Evolutionary conservation across 1,140 invertebrate species (phyloP), one percentile per base, ranked within the genome.

Genomic region (Drosophila fuyamai): DNA sequence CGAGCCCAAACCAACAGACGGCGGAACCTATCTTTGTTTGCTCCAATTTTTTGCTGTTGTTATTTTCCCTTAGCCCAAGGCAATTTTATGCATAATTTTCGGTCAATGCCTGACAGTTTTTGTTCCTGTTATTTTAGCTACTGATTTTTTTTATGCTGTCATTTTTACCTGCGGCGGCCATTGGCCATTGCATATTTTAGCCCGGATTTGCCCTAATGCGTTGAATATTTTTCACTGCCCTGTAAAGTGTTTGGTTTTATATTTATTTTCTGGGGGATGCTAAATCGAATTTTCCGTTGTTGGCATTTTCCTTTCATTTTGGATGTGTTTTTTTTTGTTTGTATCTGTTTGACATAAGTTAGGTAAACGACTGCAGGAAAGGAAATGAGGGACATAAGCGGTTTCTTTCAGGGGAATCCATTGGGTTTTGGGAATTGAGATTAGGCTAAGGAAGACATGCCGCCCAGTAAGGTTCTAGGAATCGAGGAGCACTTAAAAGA

Each of bases 131-230:
- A 41, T 54, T 65, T 66, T 50, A 38, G 27, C 43, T 36, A 36
- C 58, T 56, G 29, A 67, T 67, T 32, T 57, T 54, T 58, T 73
- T 12, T 27, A 13, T 16, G 36, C 77, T 72, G 53, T 56, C 72
- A 51, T 75, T 79, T 62, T 66, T 68, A 67, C 77, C 62, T 73
- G 55, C 50, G 46, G 84, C 80, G 84, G 77, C 84, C 63, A 88
- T 89, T 81, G 85, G 81, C 59, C 68, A 67, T 78, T 78, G 84
- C 77, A 84, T 89, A 89, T 89, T 84, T 79, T 89, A 80, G 77
- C 54, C 85, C 66, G 84, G 84, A 89, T 90, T 90, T 89, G 77
- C 71, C 77, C 88, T 90, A 88, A 88, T 90, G 84, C 80, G 85
- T 78, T 81, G 80, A 90, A 84, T 89, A 89, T 89, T 86, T 88